Base-by-base conservation (phyloP, 2,888 invertebrate genomes). In the Hemicrepidius hirtus region DNA sequence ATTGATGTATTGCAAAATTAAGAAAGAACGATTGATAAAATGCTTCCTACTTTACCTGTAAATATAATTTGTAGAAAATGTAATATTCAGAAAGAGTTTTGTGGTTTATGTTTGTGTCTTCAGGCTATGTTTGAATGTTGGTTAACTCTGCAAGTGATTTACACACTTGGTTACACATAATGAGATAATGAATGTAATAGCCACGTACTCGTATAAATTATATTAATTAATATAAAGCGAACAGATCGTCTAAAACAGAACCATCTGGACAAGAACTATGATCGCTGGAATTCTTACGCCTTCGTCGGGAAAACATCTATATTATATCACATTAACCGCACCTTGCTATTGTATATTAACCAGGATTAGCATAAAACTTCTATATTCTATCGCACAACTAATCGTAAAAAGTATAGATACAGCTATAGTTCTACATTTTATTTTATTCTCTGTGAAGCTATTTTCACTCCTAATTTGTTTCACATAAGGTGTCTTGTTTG, bases 301-400 rank as follows among this genome's bases (percentile, higher is more conserved):
- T 76, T 73, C 76, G 67, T 77, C 76, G 75, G 77, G 77, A 78
- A 77, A 76, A 77, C 76, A 73, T 77, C 78, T 76, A 71, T 74
- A 75, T 77, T 73, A 75, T 75, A 73, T 78, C 66, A 53, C 67
- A 44, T 57, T 57, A 71, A 75, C 78, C 76, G 75, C 80, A 78
- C 80, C 80, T 79, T 75, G 46, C 76, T 65, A 80, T 80, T 80
- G 78, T 80, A 71, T 78, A 70, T 78, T 75, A 71, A 72, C 68
- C 18, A 24, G 49, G 46, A 57, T 40, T 65, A 24, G 57, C 49
- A 64, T 49, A 46, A 65, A 64, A 46, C 32, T 40, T 55, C 18
- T 32, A 32, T 32, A 41, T 55, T 66, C 53, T 55, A 55, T 18
- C 18, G 44, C 24, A 46, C 13, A 21, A 46, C 62, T 24, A 40